A percentile compares a stretch with the other conserved stretches of the same genome.
Evolutionary conservation across 2,888 invertebrate species (phyloP).

Genomic region (Lycophotia porphyrea): DNA sequence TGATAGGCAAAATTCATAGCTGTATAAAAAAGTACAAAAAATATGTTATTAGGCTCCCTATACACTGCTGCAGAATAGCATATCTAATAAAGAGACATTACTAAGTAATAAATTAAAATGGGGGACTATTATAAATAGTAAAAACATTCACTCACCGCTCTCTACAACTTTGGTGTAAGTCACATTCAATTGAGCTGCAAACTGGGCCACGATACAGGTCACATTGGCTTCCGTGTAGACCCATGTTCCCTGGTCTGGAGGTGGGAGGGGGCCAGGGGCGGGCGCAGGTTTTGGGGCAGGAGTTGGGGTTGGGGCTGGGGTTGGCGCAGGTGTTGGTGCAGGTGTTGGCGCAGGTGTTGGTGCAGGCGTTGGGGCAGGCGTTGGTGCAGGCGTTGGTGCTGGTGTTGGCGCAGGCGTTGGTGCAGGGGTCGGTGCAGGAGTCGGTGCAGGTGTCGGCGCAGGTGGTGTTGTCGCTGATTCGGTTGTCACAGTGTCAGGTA

Average conservation of each 20-base stretch:
- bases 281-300: constrained; percentile 74
- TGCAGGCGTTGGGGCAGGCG: constrained; percentile 17
- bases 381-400: neutral
- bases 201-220: constrained; percentile 92
- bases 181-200: constrained; percentile 92
- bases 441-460: neutral
- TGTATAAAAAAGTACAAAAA: neutral
- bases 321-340: constrained; percentile 74
- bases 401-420: neutral
- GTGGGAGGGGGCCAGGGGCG: constrained; percentile 72
- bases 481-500: neutral
- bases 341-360: constrained; percentile 48
- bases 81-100: neutral
- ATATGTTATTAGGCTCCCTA: neutral
- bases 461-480: neutral
- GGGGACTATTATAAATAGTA: neutral
- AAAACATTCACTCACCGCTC: constrained; percentile 75
- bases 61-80: neutral
- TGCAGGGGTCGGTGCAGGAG: neutral
- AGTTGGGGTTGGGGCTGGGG: constrained; percentile 76
- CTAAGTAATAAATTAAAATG: neutral
- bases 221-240: constrained; percentile 79
- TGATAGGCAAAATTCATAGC: neutral
- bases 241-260: constrained; percentile 82
- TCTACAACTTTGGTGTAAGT: constrained; percentile 81